Base-by-base conservation (phyloP, 2,113 vertebrate species). In the Proteles cristata region DNA sequence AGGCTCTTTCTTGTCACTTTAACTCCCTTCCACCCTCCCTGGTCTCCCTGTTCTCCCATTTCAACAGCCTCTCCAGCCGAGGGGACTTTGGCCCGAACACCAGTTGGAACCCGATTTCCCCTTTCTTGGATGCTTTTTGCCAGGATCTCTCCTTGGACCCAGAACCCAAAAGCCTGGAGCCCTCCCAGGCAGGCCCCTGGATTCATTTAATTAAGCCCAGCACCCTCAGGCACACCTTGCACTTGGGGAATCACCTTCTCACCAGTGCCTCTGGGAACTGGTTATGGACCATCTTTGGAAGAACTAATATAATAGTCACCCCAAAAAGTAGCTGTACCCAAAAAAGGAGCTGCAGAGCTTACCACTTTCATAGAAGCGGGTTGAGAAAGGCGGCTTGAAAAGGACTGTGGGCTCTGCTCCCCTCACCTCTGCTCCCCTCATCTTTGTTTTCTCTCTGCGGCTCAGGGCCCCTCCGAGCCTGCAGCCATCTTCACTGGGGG, bases 121-220 rank as follows among this genome's bases (percentile, higher is more conserved):
- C 9, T 85, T 88, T 87, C 69, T 39, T 28, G 8, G 53, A 31
- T 58, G 39, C 17, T 71, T 58, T 88, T n/a, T 4, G 2, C 35
- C 15, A 17, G 43, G 58, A 23, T 63, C 14, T n/a, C 19, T 7
- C 53, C 28, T 17, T 50, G 17, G 61, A 28, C 61, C 31, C 16
- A 14, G 58, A 33, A 25, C 84, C n/a, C 7, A 43, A 74, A 68
- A 88, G 66, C 85, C 84, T 48, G 43, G 9, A 61, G 19, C 7
- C 14, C 17, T n/a, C 39, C 35, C 43, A 8, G 0, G 8, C 1
- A 23, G 45, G 15, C 45, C 81, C 4, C n/a, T 48, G 0, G 17
- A 45, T 39, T 16, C 7, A 0, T 39, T 66, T 39, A 48, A 84
- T 61, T 33, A 66, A 28, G 43, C 39, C n/a, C 10, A 0, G 53